phyloP scores from a whole-genome alignment of 2,888 invertebrate species.

The Colostygia pectinataria region DNA sequence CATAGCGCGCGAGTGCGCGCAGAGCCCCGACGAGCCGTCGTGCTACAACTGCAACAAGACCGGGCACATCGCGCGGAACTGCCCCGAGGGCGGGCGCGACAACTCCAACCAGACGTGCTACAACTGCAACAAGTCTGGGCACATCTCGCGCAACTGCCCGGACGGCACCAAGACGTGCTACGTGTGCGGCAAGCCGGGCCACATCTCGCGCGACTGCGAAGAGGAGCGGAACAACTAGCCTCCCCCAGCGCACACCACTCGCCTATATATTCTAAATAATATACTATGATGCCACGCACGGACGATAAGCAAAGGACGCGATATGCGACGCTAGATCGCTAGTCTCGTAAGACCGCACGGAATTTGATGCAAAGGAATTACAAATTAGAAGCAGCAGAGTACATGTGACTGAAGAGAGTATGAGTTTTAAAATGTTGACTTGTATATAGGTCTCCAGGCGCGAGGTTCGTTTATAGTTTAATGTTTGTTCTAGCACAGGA shows the following conservation, averaged over 20 bases:
- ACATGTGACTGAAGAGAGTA: slow-evolving; percentile 63
- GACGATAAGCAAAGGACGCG: slow-evolving; percentile 82
- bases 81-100: slow-evolving; percentile 88
- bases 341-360: slow-evolving; percentile 55
- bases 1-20: slow-evolving; percentile 96
- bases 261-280: slow-evolving; percentile 59
- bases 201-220: slow-evolving; percentile 95
- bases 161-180: slow-evolving; percentile 95
- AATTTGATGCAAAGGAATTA: slow-evolving; percentile 74
- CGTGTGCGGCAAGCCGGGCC: slow-evolving; percentile 95
- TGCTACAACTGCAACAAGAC: slow-evolving; percentile 98
- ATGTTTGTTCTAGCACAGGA: slow-evolving; percentile 79
- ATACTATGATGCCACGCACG: slow-evolving; percentile 80
- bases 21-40: slow-evolving; percentile 90
- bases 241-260: slow-evolving; percentile 35
- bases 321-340: slow-evolving; percentile 67
- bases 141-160: slow-evolving; percentile 93
- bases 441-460: slow-evolving; percentile 73
- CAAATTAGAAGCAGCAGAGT: slow-evolving; percentile 71
- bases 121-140: slow-evolving; percentile 97
- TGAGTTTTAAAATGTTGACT: slow-evolving; percentile 74
- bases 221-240: slow-evolving; percentile 86
- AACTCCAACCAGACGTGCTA: slow-evolving; percentile 92
- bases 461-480: slow-evolving; percentile 58
- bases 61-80: slow-evolving; percentile 94